These are phyloP conservation scores for Spea hammondii DNA, from an alignment of 2,797 vertebrate species.

Conservation along the genomic window DNA sequence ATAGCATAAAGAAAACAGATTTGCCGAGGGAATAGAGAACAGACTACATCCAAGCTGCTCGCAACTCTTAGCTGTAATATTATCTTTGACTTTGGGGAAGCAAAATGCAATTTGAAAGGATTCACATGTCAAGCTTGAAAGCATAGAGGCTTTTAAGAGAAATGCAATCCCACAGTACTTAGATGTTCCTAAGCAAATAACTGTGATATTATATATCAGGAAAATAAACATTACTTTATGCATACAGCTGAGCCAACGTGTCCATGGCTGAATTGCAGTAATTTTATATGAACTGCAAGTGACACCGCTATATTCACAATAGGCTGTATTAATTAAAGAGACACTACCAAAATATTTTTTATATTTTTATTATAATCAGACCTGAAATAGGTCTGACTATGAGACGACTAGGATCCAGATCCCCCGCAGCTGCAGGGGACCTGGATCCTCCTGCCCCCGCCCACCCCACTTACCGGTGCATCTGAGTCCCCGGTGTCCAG, in stretches of 20 bases:
- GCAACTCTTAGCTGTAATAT: slow-evolving; percentile 42
- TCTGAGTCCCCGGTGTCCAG: too few species aligned
- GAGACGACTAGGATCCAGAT: too few species aligned
- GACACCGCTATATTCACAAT: too few species aligned
- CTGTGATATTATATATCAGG: slow-evolving; percentile 24
- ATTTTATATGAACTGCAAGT: neutral
- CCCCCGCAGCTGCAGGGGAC: too few species aligned
- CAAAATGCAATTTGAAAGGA: slow-evolving; percentile 33
- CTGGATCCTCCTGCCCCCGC: too few species aligned
- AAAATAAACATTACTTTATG: slow-evolving; percentile 26
- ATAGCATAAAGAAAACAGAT: slow-evolving; percentile 10
- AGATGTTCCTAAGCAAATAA: slow-evolving; percentile 30
- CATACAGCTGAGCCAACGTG: slow-evolving; percentile 5
- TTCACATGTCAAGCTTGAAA: slow-evolving; percentile 30
- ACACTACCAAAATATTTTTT: too few species aligned
- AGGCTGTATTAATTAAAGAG: too few species aligned
- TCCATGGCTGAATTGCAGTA: slow-evolving; percentile 5
- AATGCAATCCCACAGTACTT: slow-evolving; percentile 30
- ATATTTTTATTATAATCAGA: too few species aligned
- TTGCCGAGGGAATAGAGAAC: slow-evolving; percentile 37
- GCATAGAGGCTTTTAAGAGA: slow-evolving; percentile 47
- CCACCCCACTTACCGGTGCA: too few species aligned
- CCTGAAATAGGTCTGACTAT: too few species aligned
- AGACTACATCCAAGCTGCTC: slow-evolving; percentile 40
- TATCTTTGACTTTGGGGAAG: slow-evolving; percentile 33